phyloP scores from a whole-genome alignment of 2,797 vertebrate genomes.

The Sebastes matsubarae region DNA sequence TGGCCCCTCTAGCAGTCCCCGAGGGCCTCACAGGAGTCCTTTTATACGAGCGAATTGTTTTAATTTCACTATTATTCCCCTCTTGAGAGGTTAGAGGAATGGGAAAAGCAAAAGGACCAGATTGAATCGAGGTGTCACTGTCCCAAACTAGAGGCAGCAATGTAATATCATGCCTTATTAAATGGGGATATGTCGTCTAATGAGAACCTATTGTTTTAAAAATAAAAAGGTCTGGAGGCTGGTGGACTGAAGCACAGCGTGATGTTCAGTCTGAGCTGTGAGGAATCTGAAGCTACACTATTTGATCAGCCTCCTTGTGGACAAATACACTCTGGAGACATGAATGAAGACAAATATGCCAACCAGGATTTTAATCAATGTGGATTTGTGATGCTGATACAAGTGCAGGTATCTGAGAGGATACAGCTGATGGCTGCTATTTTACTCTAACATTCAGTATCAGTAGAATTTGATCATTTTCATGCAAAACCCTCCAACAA shows the following conservation, averaged over 20 bases:
- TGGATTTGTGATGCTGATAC: not conserved
- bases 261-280: not conserved
- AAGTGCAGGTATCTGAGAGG: not conserved
- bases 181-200: not conserved
- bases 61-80: conserved; percentile 3
- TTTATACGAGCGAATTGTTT: not conserved
- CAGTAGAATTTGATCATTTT: not conserved
- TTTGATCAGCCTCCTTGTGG: conserved; percentile 2
- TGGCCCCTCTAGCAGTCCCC: not conserved
- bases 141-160: not conserved
- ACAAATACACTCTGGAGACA: not conserved
- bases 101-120: not conserved
- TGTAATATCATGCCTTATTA: not conserved
- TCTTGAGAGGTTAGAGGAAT: not conserved
- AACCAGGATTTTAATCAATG: not conserved
- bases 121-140: not conserved
- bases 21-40: not conserved
- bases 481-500: not conserved
- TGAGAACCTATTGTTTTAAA: not conserved
- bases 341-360: not conserved
- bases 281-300: conserved; percentile 14
- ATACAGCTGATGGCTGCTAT: not conserved
- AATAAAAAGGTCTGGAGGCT: not conserved
- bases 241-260: not conserved
- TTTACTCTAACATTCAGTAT: not conserved